Base-by-base conservation (phyloP, 2,888 invertebrate genomes). In the Phyto melanocephala region DNA sequence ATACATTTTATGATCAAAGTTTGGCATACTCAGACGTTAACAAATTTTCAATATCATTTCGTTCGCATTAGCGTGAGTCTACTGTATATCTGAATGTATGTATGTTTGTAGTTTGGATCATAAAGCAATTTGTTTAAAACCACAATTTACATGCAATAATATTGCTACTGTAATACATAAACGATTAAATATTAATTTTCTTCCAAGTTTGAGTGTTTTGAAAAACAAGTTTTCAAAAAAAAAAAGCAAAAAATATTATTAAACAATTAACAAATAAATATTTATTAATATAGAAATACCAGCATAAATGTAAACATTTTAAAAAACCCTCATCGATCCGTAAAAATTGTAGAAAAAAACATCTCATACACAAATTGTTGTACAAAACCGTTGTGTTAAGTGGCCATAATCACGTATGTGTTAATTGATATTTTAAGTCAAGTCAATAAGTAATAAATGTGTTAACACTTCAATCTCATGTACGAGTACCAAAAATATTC, bases 381-480 rank as follows among this genome's bases (percentile, higher is more conserved):
- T 52, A 47, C 50, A 58, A 62, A 74, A 79, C 67, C 71, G 60
- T 71, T 71, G 75, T 82, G 81, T 75, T 82, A 77, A 84, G 83
- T 84, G 85, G 77, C 83, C 85, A 84, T 85, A 85, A 85, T 84
- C 85, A 85, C 84, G 81, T 83, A 77, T 80, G 79, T 81, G 84
- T 80, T 85, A 84, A 84, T 85, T 81, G 85, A 87, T 74, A 80
- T 83, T 84, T 83, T 84, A 81, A 81, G 82, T 78, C 85, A 85
- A 83, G 81, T 84, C 85, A 84, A 84, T 85, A 85, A 85, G 80
- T 83, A 81, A 80, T 87, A 87, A 88, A 88, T 79, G 83, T 84
- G 85, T 84, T 85, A 84, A 82, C 82, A 83, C 84, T 83, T 83
- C 77, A 83, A 83, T 83, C 79, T 80, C 82, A 60, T 75, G 82